Evolutionary conservation across 1,140 invertebrate species (phyloP), one percentile per base, ranked within the genome.

Genomic region (Lerema accius): DNA sequence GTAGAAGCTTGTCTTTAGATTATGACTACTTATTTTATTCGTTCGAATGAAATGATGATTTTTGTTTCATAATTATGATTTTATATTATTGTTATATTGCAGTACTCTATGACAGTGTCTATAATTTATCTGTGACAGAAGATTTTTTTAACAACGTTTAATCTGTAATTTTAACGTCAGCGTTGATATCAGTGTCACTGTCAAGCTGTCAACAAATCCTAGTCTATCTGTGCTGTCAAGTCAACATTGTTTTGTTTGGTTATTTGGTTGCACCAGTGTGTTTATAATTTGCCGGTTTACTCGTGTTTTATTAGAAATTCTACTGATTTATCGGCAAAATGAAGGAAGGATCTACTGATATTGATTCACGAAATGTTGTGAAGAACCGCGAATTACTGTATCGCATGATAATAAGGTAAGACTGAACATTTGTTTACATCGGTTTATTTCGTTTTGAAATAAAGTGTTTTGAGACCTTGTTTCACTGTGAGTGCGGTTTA

Each of bases 341-440:
- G 84, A 89, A 83, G 90, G 94, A 94, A 71, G 94, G 93, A 46
- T 93, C 94, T 35, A 92, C 93, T 37, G 94, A 94, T 48, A 81
- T 93, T 6, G 95, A 96, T 78, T 91, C 93, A 1, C 94, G 93
- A 78, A 96, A 96, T 87, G 88, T 95, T 46, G 94, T 96, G n/a
- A 96, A 96, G 84, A 95, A 94, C 72, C 91, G 96, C 66, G 97
- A 98, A 76, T 84, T 94, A 40, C 90, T 98, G 7, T 97, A 98
- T 74, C 93, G 96, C 61, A 92, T 98, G 72, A 97, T 98, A 70
- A 97, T 98, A 79, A 97, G 96, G 96, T 97, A 91, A 85, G 42
- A 62, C 48, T 23, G 42, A 17, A 45, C 28, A 6, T 3, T 61
- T 62, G 26, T 37, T 32, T 42, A 28, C 9, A 0, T 39, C 23